Base-by-base conservation (phyloP, 1,140 invertebrate species). In the Pogonus chalceus region DNA sequence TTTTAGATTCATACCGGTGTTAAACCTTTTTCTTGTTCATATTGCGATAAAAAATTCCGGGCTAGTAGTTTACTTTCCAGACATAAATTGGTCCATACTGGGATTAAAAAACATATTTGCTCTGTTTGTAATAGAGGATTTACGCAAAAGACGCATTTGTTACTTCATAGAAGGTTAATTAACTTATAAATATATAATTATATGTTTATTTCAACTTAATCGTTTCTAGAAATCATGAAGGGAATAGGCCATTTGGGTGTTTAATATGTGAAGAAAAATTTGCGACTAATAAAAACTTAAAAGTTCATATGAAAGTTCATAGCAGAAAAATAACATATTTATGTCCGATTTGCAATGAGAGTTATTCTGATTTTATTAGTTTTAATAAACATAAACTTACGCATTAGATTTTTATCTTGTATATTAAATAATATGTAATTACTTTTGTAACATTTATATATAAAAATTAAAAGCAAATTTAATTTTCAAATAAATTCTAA, bases 131-230 rank as follows among this genome's bases (percentile, higher is more conserved):
- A 49, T 49, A 49, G 23, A 49, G 14, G 7, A n/a, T 49, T 49
- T 49, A 20, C 47, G 12, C 20, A 49, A 23, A 20, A 20, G 10
- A 79, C 80, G 1, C 75, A 86, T 58, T 68, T 88, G 47, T 79
- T 79, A 2, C 76, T 76, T 18, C 85, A 89, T 63, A 67, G 79
- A 4, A 70, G n/a, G n/a, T n/a, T n/a, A n/a, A n/a, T n/a, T n/a
- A n/a, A n/a, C n/a, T n/a, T n/a, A n/a, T n/a, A n/a, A n/a, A n/a
- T n/a, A n/a, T n/a, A n/a, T n/a, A n/a, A n/a, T n/a, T n/a, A n/a
- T n/a, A n/a, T n/a, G n/a, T n/a, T n/a, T n/a, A n/a, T n/a, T n/a
- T n/a, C n/a, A n/a, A n/a, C n/a, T n/a, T n/a, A 53, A n/a, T n/a
- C n/a, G n/a, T n/a, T n/a, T n/a, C n/a, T n/a, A 53, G 68, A 16